A percentile compares a stretch with the other conserved stretches of the same genome.
Evolutionary conservation across 2,113 vertebrate species (phyloP).

Genomic region (Coracopsis vasa): DNA sequence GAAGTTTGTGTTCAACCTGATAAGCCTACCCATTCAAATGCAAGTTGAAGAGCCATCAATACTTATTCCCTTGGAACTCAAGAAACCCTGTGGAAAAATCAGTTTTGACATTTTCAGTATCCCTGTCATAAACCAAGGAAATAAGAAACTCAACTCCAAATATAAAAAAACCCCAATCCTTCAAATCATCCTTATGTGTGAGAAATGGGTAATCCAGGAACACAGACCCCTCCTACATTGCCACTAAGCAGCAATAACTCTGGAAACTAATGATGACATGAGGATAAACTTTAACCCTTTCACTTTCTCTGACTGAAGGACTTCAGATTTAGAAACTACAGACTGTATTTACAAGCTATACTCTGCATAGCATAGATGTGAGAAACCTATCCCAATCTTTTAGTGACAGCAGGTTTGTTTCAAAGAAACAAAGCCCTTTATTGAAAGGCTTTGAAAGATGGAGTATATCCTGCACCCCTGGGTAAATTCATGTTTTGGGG

Average conservation of each 20-base stretch:
- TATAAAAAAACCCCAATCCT: background rate
- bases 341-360: rapidly evolving
- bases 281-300: background rate
- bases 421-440: background rate
- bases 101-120: background rate
- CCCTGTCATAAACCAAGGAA: background rate
- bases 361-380: background rate
- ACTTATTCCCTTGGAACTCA: background rate
- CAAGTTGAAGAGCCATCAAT: background rate
- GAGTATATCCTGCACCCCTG: background rate
- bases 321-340: background rate
- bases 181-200: background rate
- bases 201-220: background rate
- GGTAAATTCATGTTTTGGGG: background rate
- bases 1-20: constrained; percentile 1
- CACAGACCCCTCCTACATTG: background rate
- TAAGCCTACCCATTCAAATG: background rate
- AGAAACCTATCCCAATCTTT: background rate
- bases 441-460: background rate
- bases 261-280: background rate
- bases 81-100: background rate
- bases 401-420: background rate
- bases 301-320: background rate
- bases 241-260: background rate
- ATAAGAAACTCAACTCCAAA: background rate